Percentiles rank a stretch among this genome's conserved stretches.
phyloP scores from a whole-genome alignment of 2,113 vertebrate species.

The Eudorcas thomsonii region DNA sequence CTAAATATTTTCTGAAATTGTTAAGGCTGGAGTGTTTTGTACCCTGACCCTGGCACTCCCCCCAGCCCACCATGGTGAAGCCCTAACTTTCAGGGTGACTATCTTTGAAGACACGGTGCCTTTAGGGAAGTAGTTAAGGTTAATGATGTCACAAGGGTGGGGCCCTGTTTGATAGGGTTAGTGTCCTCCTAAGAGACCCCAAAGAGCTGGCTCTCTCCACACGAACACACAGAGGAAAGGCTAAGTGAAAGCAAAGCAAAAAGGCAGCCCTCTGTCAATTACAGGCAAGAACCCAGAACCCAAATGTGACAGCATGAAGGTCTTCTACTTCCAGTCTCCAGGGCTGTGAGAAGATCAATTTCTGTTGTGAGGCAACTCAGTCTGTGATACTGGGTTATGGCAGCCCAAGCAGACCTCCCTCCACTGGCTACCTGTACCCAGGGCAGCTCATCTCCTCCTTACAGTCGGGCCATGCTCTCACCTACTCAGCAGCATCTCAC shows the following conservation, averaged over 20 bases:
- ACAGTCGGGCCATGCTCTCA: neutral
- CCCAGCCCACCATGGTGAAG: neutral
- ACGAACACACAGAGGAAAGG: neutral
- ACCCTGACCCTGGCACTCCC: fast-evolving
- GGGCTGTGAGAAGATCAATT: neutral
- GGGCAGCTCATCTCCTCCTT: neutral
- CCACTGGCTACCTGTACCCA: neutral
- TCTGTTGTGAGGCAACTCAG: neutral
- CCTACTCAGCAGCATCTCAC: neutral
- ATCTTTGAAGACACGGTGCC: neutral
- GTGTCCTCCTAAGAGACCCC: neutral
- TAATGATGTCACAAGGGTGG: neutral
- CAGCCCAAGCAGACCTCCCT: neutral
- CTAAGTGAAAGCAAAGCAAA: neutral
- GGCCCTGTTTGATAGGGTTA: neutral
- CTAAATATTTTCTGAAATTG: neutral
- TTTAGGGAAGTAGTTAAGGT: neutral
- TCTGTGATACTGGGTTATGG: neutral
- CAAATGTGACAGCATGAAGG: neutral
- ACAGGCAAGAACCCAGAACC: neutral
- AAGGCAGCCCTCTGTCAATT: neutral
- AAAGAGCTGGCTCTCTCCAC: neutral
- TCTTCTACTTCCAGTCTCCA: neutral
- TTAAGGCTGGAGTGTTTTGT: neutral
- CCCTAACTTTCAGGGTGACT: neutral